phyloP scores from a whole-genome alignment of 2,888 invertebrate genomes.

The Rhamnusium bicolor region DNA sequence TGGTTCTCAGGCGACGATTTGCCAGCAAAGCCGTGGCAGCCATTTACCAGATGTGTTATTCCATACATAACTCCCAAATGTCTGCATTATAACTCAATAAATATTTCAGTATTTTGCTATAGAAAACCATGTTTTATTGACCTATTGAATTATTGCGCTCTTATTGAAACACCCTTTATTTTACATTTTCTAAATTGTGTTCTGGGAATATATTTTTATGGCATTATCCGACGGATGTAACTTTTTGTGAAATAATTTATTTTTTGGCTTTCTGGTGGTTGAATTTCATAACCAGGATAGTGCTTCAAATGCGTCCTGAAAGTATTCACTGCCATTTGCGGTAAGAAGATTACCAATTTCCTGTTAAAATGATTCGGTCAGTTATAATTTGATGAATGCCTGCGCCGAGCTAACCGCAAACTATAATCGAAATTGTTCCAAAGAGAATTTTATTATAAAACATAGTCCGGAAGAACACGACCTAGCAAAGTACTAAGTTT shows the following conservation, averaged over 20 bases:
- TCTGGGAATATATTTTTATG: not conserved
- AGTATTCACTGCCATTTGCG: conserved; percentile 20
- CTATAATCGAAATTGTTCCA: conserved; percentile 57
- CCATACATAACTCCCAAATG: too few relatives aligned
- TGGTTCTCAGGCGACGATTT: too few relatives aligned
- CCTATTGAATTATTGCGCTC: too few relatives aligned
- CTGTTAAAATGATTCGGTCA: conserved; percentile 58
- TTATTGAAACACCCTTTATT: too few relatives aligned
- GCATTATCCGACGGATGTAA: not conserved
- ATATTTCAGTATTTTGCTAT: too few relatives aligned
- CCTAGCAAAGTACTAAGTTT: not conserved
- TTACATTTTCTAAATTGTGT: too few relatives aligned
- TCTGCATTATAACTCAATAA: too few relatives aligned
- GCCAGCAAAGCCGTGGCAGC: too few relatives aligned
- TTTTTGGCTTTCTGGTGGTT: conserved; percentile 13
- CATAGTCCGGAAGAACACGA: conserved; percentile 36
- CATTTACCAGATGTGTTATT: too few relatives aligned
- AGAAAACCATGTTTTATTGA: too few relatives aligned
- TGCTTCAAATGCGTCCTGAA: not conserved
- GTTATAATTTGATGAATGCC: conserved; percentile 57
- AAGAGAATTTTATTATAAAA: conserved; percentile 48
- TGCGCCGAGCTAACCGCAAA: conserved; percentile 54
- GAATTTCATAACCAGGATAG: not conserved
- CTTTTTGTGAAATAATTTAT: not conserved
- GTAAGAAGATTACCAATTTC: conserved; percentile 60